Evolutionary conservation across 2,113 vertebrate genomes (phyloP).

Genomic region (Puffinus mauretanicus): DNA sequence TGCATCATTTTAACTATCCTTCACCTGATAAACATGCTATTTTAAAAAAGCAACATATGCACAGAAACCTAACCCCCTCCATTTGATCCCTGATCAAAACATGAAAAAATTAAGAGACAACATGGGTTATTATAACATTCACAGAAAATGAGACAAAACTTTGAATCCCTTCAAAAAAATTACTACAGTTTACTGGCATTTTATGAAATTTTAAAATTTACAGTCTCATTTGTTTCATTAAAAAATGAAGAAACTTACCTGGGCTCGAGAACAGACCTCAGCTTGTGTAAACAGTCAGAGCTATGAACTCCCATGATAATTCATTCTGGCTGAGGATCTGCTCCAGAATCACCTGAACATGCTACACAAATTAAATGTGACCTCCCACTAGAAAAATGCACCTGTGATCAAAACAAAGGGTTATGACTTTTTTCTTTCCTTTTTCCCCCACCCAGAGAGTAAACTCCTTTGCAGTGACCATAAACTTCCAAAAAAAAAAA

Average conservation of each 20-base stretch:
- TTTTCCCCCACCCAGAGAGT: background rate
- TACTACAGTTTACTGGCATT: background rate
- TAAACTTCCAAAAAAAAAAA: background rate
- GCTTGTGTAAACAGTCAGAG: background rate
- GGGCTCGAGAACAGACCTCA: background rate
- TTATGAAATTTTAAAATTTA: background rate
- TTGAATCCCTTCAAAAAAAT: background rate
- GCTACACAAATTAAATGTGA: background rate
- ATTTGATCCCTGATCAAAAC: background rate
- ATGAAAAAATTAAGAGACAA: background rate
- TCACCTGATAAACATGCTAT: background rate
- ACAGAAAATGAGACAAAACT: background rate
- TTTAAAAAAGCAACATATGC: background rate
- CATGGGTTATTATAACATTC: background rate
- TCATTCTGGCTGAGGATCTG: background rate
- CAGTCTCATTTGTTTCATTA: background rate
- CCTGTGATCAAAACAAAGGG: conserved; percentile 9
- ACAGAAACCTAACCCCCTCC: background rate
- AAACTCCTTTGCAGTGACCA: background rate
- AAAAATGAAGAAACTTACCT: background rate
- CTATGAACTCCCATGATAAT: background rate
- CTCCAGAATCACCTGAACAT: background rate
- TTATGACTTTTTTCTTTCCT: background rate
- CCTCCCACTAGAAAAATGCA: background rate
- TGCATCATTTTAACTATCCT: background rate